phyloP scores from a whole-genome alignment of 1,140 invertebrate species.

The Drosophila serrata region DNA sequence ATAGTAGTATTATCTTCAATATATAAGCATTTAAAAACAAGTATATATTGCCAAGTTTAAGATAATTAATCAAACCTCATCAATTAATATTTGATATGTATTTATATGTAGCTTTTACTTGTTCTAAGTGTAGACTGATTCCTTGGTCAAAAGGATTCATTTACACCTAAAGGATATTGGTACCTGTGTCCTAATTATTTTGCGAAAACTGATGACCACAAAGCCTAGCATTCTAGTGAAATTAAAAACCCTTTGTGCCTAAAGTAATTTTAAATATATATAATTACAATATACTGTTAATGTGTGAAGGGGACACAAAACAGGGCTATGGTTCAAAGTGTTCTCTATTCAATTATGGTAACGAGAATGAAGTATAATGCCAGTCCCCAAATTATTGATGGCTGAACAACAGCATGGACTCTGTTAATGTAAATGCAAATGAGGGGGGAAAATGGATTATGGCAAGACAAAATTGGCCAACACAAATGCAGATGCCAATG shows the following conservation, averaged over 20 bases:
- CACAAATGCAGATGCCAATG: constrained; percentile 1
- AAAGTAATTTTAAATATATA: neutral
- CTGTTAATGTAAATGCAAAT: constrained; percentile 10
- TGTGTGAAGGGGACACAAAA: neutral
- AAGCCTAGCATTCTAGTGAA: neutral
- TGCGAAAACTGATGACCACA: neutral
- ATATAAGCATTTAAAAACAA: neutral
- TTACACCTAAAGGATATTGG: neutral
- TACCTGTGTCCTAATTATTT: neutral
- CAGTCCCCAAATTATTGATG: constrained; percentile 2
- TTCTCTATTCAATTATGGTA: constrained; percentile 12
- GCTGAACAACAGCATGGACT: neutral
- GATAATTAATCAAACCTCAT: neutral
- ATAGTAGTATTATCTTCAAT: neutral
- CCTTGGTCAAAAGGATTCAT: neutral
- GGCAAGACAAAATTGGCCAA: neutral
- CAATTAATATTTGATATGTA: too few species aligned
- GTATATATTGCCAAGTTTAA: neutral
- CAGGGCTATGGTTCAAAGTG: neutral
- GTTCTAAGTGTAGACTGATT: neutral
- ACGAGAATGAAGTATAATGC: constrained; percentile 9
- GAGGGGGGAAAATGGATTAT: constrained; percentile 2
- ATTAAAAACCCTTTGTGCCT: neutral
- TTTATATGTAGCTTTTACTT: neutral
- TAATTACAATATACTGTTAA: too few species aligned